Base-by-base conservation (phyloP, 1,140 invertebrate species). In the Cyclina sinensis region DNA sequence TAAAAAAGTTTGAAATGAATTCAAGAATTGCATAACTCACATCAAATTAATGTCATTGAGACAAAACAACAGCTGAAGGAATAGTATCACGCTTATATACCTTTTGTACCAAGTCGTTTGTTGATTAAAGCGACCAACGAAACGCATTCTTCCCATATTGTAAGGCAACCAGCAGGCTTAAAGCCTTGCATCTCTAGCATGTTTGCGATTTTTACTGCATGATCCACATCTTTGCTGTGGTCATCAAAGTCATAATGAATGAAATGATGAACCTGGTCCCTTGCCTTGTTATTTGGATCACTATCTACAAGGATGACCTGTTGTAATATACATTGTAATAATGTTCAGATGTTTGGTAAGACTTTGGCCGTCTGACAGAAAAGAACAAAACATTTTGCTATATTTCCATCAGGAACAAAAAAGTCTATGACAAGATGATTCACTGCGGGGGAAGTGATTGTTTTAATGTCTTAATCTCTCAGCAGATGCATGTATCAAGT, bases 121-220 rank as follows among this genome's bases (percentile, higher is more conserved):
- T 30, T 51, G 14, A 89, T 74, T 1, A 59, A 27, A 21, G 85
- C 62, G 0, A 57, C 62, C 35, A 90, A 62, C 0, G 89, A 73
- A 9, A 88, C 81, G 32, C 74, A 89, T 27, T 89, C 80, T 48
- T 90, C 86, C 62, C 74, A 88, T 30, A 84, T 54, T 43, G 89
- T 70, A 62, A 88, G 46, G 43, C 89, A 90, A 1, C 86, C 89
- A 57, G 68, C 86, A 1, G 80, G 35, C 39, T 54, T 46, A 12
- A 86, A 32, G 2, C 37, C 54, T 24, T 54, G 43, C 27, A 32
- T 43, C 32, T 86, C 18, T 9, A 90, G 46, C 30, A 79, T 54
- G 1, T 65, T 35, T 7, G 70, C 9, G 37, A 90, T 90, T 46
- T 68, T 39, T 18, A 18, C 21, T 24, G 89, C 89, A 59, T 90